These are phyloP conservation scores for Alitta virens DNA, from an alignment of 2,888 invertebrate genomes.

Conservation along the genomic window DNA sequence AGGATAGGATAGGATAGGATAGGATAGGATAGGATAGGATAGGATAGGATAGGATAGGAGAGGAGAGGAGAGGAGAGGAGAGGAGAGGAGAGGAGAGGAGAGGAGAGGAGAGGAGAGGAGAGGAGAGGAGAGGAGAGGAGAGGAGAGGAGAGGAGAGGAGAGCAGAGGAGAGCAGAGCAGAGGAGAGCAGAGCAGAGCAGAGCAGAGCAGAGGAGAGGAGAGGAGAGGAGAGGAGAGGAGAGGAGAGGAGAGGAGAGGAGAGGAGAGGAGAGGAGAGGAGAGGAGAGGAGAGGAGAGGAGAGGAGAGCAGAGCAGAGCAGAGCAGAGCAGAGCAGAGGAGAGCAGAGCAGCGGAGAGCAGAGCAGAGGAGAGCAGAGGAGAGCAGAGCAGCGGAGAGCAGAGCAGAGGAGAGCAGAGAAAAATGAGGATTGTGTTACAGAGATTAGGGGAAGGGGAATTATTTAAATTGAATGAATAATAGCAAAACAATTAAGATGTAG, in stretches of 20 bases:
- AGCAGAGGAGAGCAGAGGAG: slow-evolving; percentile 19
- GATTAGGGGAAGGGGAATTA: too few species aligned
- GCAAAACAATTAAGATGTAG: too few species aligned
- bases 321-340: neutral
- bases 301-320: slow-evolving; percentile 4
- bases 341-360: slow-evolving; percentile 14
- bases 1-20: neutral
- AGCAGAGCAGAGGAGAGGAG: neutral
- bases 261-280: slow-evolving; percentile 11
- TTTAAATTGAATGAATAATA: too few species aligned
- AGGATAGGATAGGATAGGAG: slow-evolving; percentile 8
- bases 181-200: too few species aligned
- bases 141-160: neutral
- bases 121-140: too few species aligned
- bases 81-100: too few species aligned
- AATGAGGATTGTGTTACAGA: too few species aligned
- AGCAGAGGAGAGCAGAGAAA: too few species aligned
- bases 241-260: slow-evolving; percentile 3
- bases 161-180: too few species aligned
- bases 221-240: slow-evolving; percentile 3
- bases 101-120: too few species aligned
- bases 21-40: slow-evolving; percentile 10
- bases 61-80: neutral
- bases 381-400: neutral
- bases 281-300: slow-evolving; percentile 11